Evolutionary conservation across 2,113 vertebrate genomes (phyloP).

Genomic region (Zingel zingel): DNA sequence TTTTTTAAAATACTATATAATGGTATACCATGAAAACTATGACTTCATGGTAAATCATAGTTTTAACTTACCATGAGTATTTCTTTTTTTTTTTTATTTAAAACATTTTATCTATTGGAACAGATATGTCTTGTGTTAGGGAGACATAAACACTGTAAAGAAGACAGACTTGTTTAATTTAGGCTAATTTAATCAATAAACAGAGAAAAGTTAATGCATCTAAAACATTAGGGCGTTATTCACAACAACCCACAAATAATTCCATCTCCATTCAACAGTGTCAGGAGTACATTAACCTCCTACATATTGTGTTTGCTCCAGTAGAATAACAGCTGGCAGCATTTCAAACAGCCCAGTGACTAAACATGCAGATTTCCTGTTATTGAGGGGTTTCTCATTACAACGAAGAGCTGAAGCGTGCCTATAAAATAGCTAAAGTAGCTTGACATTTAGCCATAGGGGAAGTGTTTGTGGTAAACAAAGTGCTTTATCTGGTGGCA

Average conservation of each 20-base stretch:
- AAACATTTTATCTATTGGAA: background rate
- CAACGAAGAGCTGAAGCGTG: conserved; percentile 17
- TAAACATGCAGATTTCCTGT: conserved; percentile 52
- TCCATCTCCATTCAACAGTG: background rate
- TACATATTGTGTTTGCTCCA: conserved; percentile 18
- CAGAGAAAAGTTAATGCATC: background rate
- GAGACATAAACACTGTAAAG: background rate
- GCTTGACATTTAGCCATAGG: conserved; percentile 49
- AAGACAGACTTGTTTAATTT: background rate
- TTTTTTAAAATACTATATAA: no score
- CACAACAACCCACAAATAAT: background rate
- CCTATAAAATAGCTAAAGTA: conserved; percentile 32
- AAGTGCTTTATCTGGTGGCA: conserved; percentile 26
- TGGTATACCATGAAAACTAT: no score
- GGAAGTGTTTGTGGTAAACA: conserved; percentile 37
- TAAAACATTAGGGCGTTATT: background rate
- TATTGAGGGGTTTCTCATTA: conserved; percentile 55
- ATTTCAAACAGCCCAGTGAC: conserved; percentile 34
- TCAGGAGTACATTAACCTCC: conserved; percentile 28
- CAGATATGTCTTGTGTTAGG: background rate
- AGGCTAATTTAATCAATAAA: background rate
- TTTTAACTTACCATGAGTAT: background rate
- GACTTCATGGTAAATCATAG: no score
- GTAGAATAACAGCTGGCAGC: conserved; percentile 19
- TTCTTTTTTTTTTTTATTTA: background rate